These are phyloP conservation scores for Acrocephalus arundinaceus DNA, from an alignment of 2,113 vertebrate genomes.

Conservation along the genomic window DNA sequence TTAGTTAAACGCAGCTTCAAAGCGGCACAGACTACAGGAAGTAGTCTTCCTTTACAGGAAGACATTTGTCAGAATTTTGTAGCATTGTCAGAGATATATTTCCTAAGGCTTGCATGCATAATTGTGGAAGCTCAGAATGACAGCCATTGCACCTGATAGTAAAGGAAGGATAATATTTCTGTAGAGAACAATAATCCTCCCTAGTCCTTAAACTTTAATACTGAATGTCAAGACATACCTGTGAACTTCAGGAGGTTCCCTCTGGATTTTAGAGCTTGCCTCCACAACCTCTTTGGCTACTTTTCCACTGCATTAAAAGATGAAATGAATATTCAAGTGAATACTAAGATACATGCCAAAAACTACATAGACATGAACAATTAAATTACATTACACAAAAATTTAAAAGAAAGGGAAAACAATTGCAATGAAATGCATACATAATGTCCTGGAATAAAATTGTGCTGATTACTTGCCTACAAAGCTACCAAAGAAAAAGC, in stretches of 20 bases:
- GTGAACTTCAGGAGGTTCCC: conserved; percentile 90
- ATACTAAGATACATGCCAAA: background rate
- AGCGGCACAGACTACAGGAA: background rate
- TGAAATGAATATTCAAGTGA: background rate
- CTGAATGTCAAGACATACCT: conserved; percentile 76
- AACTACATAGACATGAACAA: background rate
- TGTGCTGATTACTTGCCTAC: background rate
- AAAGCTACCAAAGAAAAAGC: background rate
- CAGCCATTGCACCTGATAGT: background rate
- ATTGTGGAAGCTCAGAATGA: background rate
- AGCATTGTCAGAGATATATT: background rate
- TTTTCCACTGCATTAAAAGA: conserved; percentile 82
- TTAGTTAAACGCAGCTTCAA: background rate
- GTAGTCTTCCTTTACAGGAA: background rate
- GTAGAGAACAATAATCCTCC: background rate
- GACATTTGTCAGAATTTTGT: background rate
- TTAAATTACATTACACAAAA: background rate
- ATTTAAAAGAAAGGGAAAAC: background rate
- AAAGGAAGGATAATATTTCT: background rate
- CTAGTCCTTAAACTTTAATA: background rate
- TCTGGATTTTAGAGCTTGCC: conserved; percentile 96
- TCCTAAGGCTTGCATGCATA: background rate
- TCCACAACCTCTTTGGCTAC: conserved; percentile 98
- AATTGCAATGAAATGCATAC: background rate
- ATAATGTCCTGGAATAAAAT: background rate